Evolutionary conservation across 2,797 vertebrate genomes (phyloP), one percentile per base, ranked within the genome.

Genomic region (Austrolebias charrua): DNA sequence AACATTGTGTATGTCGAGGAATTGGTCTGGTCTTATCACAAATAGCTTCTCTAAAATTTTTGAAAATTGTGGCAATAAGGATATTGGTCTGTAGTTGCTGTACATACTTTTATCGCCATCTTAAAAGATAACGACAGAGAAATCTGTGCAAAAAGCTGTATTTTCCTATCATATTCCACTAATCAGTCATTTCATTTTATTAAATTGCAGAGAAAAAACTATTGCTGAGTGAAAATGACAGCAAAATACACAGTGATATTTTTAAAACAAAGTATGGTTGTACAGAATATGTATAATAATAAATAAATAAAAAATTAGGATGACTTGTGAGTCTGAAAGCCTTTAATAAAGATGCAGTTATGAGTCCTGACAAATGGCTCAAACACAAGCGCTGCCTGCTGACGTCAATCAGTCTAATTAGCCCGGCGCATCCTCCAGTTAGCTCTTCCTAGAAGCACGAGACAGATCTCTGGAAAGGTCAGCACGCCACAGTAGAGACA

Each of bases 381-480:
- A 86, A 80, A 80, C 52, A 77, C 71, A 84, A 91, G 84, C 82
- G 68, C 48, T 59, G 60, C 52, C 72, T 82, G 73, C 73, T 93
- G 90, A 92, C 86, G 86, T 92, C 91, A 91, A 86, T 87, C 83
- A 75, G 71, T 82, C 82, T 89, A 89, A 92, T 92, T 91, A 88
- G 76, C 61, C 68, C 55, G 14, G 78, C 71, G 71, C 79, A 88
- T 91, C 88, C 86, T 89, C 82, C 74, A 76, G 66, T 73, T 46
- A 65, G 76, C 83, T 70, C 66, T 70, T 80, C 79, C 81, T 78
- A 20, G 63, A 79, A 86, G 82, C 85, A 85, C 77, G 84, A 89
- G 85, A 84, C 84, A 85, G 86, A 82, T 76, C 82, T 86, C 81
- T 77, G 83, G 73, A 93, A 94, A 93, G 92, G 93, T 93, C 92